A percentile compares a stretch with the other conserved stretches of the same genome.
These are phyloP conservation scores for Palloptera scutellata DNA, from an alignment of 2,888 invertebrate species.

Conservation along the genomic window DNA sequence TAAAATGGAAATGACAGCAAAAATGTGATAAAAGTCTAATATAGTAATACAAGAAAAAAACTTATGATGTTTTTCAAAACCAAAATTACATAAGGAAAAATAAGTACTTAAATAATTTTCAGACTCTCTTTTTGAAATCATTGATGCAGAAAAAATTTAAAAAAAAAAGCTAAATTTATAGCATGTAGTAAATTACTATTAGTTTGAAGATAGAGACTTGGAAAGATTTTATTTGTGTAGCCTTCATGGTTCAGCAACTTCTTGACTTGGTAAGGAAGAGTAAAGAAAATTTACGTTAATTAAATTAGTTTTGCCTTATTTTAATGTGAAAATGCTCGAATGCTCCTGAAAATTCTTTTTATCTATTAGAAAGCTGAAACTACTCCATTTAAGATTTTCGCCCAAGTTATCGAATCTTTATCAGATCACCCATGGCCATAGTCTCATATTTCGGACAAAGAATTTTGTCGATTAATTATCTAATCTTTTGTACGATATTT, in stretches of 20 bases:
- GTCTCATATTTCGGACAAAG: too few species aligned
- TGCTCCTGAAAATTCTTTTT: too few species aligned
- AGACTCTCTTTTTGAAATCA: constrained; percentile 12
- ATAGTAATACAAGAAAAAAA: constrained; percentile 13
- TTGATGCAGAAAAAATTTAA: background rate
- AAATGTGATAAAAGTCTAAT: constrained; percentile 9
- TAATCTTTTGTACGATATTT: too few species aligned
- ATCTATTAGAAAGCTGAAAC: too few species aligned
- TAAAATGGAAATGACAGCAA: constrained; percentile 27
- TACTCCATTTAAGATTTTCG: too few species aligned
- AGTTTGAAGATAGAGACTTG: background rate
- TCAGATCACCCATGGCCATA: too few species aligned
- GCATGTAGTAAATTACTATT: constrained; percentile 2
- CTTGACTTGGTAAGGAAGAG: background rate
- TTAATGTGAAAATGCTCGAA: too few species aligned
- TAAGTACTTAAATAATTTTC: background rate
- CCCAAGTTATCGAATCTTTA: too few species aligned
- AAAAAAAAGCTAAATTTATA: background rate
- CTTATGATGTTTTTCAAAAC: constrained; percentile 12
- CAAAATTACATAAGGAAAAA: background rate
- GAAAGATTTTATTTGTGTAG: constrained; percentile 14
- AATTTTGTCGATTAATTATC: too few species aligned
- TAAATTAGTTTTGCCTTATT: too few species aligned
- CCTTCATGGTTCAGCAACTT: constrained; percentile 21
- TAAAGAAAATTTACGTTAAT: background rate